Evolutionary conservation across 2,888 invertebrate genomes (phyloP).

Genomic region (Drosophila lacicola): DNA sequence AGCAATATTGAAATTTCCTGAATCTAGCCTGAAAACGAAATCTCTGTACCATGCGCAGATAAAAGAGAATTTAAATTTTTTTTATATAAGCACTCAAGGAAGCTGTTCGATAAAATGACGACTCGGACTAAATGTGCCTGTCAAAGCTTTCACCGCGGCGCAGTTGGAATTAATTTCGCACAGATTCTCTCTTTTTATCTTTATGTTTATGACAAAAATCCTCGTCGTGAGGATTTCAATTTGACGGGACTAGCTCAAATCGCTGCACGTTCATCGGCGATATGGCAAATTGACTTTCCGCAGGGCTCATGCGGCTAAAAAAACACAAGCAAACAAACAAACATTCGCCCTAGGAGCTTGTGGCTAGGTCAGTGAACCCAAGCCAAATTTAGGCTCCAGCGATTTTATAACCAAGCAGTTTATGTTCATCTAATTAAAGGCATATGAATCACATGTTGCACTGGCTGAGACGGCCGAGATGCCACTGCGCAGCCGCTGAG

Average conservation of each 20-base stretch:
- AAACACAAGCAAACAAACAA: constrained; percentile 12
- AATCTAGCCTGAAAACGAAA: constrained; percentile 31
- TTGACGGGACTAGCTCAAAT: constrained; percentile 56
- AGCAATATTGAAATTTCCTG: constrained; percentile 65
- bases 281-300: constrained; percentile 59
- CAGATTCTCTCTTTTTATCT: constrained; percentile 64
- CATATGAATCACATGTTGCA: constrained; percentile 74
- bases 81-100: constrained; percentile 35
- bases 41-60: constrained; percentile 39
- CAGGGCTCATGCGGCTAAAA: constrained; percentile 9
- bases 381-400: constrained; percentile 29
- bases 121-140: constrained; percentile 30
- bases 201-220: constrained; percentile 62
- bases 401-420: constrained; percentile 24
- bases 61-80: constrained; percentile 66
- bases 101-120: constrained; percentile 53
- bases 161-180: constrained; percentile 74
- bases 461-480: constrained; percentile 19
- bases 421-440: constrained; percentile 59
- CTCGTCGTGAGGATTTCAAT: constrained; percentile 67
- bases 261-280: constrained; percentile 80
- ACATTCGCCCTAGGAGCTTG: background rate
- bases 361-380: constrained; percentile 52
- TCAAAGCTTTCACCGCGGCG: constrained; percentile 53
- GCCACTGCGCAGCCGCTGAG: constrained; percentile 10